Percentiles rank a stretch among this genome's conserved stretches.
These are phyloP conservation scores for Sesia bembeciformis DNA, from an alignment of 2,888 invertebrate genomes.

Conservation along the genomic window DNA sequence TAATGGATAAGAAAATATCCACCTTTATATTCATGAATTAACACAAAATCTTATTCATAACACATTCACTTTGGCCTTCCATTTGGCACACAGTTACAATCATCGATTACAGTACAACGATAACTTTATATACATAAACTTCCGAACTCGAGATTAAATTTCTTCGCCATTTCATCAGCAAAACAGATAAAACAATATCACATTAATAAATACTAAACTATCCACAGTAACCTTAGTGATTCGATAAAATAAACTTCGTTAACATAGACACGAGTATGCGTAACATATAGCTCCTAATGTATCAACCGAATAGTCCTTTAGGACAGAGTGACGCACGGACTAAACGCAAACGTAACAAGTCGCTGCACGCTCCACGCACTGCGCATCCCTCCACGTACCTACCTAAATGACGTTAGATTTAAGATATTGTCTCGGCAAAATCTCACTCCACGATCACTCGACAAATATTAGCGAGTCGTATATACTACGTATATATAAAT, in stretches of 20 bases:
- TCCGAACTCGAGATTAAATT: conserved; percentile 26
- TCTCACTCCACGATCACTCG: conserved; percentile 72
- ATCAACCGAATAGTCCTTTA: conserved; percentile 18
- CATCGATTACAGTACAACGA: conserved; percentile 31
- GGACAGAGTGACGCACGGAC: conserved; percentile 11
- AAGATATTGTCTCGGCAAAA: conserved; percentile 71
- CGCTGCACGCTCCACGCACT: conserved; percentile 30
- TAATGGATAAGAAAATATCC: conserved; percentile 49
- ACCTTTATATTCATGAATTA: conserved; percentile 34
- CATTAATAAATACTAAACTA: conserved; percentile 16
- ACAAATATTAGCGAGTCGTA: conserved; percentile 64
- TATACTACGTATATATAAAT: conserved; percentile 68
- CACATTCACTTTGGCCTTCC: conserved; percentile 36
- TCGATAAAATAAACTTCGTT: conserved; percentile 13
- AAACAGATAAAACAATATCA: conserved; percentile 22
- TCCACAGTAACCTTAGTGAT: conserved; percentile 6
- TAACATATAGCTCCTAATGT: conserved; percentile 20
- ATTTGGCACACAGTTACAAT: conserved; percentile 47
- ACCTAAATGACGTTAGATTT: conserved; percentile 55
- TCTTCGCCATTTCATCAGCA: conserved; percentile 25
- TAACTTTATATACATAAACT: conserved; percentile 35
- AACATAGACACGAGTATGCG: conserved; percentile 22
- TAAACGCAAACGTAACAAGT: conserved; percentile 10
- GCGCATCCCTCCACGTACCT: conserved; percentile 29
- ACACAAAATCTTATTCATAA: conserved; percentile 39